Conservation (phyloP, 2,797 vertebrate genomes). For the Odontamblyopus rebecca region DNA sequence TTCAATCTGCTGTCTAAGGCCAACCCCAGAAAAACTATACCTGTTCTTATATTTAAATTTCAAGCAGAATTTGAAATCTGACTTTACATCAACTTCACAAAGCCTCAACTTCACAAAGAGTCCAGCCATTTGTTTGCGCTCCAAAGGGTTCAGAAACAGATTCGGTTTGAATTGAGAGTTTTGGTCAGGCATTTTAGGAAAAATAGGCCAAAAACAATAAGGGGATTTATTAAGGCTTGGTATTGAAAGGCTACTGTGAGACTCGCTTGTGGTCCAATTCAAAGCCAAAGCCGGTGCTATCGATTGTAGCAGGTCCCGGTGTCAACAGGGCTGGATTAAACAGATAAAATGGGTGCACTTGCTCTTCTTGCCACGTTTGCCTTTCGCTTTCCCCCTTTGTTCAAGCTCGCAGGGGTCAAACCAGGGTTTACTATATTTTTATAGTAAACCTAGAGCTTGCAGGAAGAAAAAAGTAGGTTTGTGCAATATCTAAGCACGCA, state of each 20-base stretch:
- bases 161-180: too few relatives aligned
- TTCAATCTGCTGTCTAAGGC: too few relatives aligned
- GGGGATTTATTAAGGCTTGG: background rate
- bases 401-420: slow-evolving; percentile 10
- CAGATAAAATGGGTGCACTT: slow-evolving; percentile 20
- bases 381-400: slow-evolving; percentile 1
- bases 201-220: too few relatives aligned
- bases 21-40: too few relatives aligned
- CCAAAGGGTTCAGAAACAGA: too few relatives aligned
- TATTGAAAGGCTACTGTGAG: too few relatives aligned
- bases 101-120: too few relatives aligned
- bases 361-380: slow-evolving; percentile 12
- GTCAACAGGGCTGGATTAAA: slow-evolving; percentile 20
- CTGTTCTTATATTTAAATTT: too few relatives aligned
- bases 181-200: too few relatives aligned
- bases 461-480: background rate
- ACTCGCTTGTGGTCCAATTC: background rate
- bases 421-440: background rate
- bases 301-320: slow-evolving; percentile 26
- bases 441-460: background rate
- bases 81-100: too few relatives aligned
- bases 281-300: slow-evolving; percentile 18
- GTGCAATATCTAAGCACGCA: background rate
- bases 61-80: too few relatives aligned
- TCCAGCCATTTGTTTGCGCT: too few relatives aligned